Evolutionary conservation across 2,797 vertebrate genomes (phyloP).

Genomic region (Protosalanx chinensis): DNA sequence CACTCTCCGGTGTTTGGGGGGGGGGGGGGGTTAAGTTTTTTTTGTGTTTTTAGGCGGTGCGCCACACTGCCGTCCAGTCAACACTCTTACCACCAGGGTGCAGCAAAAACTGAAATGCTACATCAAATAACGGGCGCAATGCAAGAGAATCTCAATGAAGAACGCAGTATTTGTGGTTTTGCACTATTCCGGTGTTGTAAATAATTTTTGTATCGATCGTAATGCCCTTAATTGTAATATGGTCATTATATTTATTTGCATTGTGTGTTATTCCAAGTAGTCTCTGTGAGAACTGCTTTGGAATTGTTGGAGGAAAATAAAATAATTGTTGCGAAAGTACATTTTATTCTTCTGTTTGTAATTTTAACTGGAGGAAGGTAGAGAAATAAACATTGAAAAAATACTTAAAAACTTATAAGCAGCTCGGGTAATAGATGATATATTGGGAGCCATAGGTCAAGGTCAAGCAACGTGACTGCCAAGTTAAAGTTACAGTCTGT

Average conservation of each 20-base stretch:
- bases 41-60: conserved; percentile 22
- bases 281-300: conserved; percentile 81
- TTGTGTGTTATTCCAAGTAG: conserved; percentile 73
- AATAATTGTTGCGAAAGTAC: conserved; percentile 63
- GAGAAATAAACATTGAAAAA: too few species aligned
- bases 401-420: too few species aligned
- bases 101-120: conserved; percentile 45
- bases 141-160: conserved; percentile 56
- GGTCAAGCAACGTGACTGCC: too few species aligned
- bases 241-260: conserved; percentile 76
- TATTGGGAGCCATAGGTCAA: too few species aligned
- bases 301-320: conserved; percentile 69
- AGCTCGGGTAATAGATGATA: too few species aligned
- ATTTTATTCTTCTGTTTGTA: background rate
- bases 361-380: background rate
- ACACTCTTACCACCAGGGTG: conserved; percentile 44
- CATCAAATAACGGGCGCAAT: conserved; percentile 49
- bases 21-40: conserved; percentile 14
- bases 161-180: conserved; percentile 67
- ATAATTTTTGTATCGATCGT: conserved; percentile 73
- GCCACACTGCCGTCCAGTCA: conserved; percentile 45
- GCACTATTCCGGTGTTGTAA: conserved; percentile 78
- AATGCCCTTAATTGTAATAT: conserved; percentile 67
- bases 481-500: too few species aligned
- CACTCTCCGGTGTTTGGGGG: conserved; percentile 13